Conservation (phyloP, 2,888 invertebrate species). For the Sphaerophoria rueppellii region DNA sequence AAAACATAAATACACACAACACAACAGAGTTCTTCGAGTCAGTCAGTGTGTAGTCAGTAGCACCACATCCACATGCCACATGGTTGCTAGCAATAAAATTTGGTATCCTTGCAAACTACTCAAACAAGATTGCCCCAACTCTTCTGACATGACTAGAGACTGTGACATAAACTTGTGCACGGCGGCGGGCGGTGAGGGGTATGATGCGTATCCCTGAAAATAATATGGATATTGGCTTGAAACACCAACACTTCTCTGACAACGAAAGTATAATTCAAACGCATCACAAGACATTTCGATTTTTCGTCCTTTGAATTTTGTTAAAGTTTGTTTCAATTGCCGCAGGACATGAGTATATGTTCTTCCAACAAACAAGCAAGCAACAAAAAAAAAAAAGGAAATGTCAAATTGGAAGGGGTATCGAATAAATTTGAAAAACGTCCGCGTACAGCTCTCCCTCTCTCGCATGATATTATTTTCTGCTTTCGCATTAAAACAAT, state of each 20-base stretch:
- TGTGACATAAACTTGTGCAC: no score
- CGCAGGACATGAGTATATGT: conserved; percentile 56
- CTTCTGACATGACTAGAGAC: conserved; percentile 13
- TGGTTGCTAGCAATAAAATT: conserved; percentile 59
- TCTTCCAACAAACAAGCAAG: background rate
- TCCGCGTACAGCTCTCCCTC: background rate
- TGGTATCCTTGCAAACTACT: conserved; percentile 71
- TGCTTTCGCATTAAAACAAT: conserved; percentile 62
- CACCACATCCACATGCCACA: conserved; percentile 31
- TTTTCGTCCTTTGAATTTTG: conserved; percentile 32
- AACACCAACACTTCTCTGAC: conserved; percentile 18
- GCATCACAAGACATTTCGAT: conserved; percentile 30
- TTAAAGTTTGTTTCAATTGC: conserved; percentile 59
- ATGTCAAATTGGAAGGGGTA: conserved; percentile 22
- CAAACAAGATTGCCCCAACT: conserved; percentile 61
- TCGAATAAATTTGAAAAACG: conserved; percentile 53
- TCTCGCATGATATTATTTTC: conserved; percentile 36
- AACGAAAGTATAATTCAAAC: conserved; percentile 60
- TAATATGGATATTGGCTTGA: conserved; percentile 36
- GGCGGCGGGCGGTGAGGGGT: background rate
- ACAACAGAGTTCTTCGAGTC: background rate
- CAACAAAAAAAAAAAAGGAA: background rate
- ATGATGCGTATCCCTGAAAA: conserved; percentile 15
- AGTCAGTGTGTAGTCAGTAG: conserved; percentile 13
- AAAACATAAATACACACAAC: conserved; percentile 39